Conservation (phyloP, 2,888 invertebrate species). For the Xestia xanthographa region DNA sequence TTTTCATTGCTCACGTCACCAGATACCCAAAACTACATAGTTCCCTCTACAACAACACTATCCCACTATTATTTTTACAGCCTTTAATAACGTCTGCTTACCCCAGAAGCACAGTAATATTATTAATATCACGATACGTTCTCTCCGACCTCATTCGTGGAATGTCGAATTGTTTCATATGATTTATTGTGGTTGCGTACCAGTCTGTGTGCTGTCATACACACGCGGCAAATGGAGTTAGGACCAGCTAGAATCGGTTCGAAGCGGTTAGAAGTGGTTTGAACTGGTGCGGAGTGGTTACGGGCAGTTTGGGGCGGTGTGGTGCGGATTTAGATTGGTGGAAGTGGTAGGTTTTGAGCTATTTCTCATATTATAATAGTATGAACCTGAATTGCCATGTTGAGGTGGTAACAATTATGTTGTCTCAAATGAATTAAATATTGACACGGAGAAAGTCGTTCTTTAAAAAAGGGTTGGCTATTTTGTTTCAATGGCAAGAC, state of each 20-base stretch:
- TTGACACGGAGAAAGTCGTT: too few species aligned
- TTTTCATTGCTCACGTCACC: too few species aligned
- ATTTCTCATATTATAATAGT: neutral
- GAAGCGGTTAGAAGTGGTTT: constrained; percentile 53
- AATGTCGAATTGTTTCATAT: constrained; percentile 71
- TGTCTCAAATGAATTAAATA: too few species aligned
- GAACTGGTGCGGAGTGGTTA: constrained; percentile 43
- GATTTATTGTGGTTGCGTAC: constrained; percentile 66
- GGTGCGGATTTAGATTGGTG: constrained; percentile 19
- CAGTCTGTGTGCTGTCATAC: constrained; percentile 66
- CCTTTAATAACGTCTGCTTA: constrained; percentile 22
- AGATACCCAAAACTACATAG: neutral
- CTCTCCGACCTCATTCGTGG: constrained; percentile 63
- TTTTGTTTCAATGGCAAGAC: neutral
- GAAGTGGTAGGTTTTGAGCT: constrained; percentile 3
- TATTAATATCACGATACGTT: constrained; percentile 65
- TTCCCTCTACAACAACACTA: neutral
- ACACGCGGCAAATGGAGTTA: constrained; percentile 60
- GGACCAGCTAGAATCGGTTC: constrained; percentile 51
- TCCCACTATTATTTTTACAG: constrained; percentile 33
- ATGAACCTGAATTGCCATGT: neutral
- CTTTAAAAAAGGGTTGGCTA: too few species aligned
- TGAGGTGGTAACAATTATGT: too few species aligned
- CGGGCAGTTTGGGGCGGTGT: constrained; percentile 21
- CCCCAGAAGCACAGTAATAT: constrained; percentile 52